phyloP scores from a whole-genome alignment of 2,113 vertebrate species.

The Poecilia latipinna region DNA sequence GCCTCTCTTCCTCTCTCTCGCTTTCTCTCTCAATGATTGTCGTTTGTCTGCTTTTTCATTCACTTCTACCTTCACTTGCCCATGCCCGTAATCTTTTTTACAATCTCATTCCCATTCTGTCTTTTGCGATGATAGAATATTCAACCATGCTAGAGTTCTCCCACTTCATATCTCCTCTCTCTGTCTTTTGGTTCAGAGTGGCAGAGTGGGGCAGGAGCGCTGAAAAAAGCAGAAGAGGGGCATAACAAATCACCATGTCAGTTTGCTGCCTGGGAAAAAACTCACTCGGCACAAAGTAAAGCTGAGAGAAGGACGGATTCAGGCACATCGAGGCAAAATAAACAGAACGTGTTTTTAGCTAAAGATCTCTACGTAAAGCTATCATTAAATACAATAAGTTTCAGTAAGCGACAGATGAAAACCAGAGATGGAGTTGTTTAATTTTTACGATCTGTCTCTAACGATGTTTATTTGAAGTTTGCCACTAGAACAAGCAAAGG shows the following conservation, averaged over 20 bases:
- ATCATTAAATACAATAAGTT: slow-evolving; percentile 1
- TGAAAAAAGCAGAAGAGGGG: slow-evolving; percentile 79
- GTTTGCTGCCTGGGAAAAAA: slow-evolving; percentile 85
- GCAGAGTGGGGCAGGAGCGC: slow-evolving; percentile 66
- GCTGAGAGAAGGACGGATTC: slow-evolving; percentile 69
- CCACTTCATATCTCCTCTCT: slow-evolving; percentile 53
- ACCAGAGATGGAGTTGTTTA: not conserved
- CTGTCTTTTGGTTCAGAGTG: slow-evolving; percentile 68
- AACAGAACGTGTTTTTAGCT: slow-evolving; percentile 51
- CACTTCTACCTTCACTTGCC: slow-evolving; percentile 54
- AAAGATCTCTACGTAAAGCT: slow-evolving; percentile 18
- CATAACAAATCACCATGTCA: slow-evolving; percentile 89
- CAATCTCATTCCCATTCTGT: slow-evolving; percentile 72
- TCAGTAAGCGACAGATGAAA: not conserved
- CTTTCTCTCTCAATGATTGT: slow-evolving; percentile 46
- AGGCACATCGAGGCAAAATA: slow-evolving; percentile 70
- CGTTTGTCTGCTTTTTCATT: slow-evolving; percentile 72
- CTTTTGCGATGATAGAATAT: slow-evolving; percentile 70
- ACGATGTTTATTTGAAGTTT: not conserved
- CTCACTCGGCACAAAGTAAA: slow-evolving; percentile 81
- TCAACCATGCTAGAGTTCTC: slow-evolving; percentile 65
- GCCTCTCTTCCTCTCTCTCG: slow-evolving; percentile 39
- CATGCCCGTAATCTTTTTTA: slow-evolving; percentile 65
- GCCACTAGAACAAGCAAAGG: not conserved
- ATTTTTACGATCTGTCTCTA: not conserved